These are phyloP conservation scores for Adelognathus sp. DNA, from an alignment of 2,888 invertebrate species.

Conservation along the genomic window DNA sequence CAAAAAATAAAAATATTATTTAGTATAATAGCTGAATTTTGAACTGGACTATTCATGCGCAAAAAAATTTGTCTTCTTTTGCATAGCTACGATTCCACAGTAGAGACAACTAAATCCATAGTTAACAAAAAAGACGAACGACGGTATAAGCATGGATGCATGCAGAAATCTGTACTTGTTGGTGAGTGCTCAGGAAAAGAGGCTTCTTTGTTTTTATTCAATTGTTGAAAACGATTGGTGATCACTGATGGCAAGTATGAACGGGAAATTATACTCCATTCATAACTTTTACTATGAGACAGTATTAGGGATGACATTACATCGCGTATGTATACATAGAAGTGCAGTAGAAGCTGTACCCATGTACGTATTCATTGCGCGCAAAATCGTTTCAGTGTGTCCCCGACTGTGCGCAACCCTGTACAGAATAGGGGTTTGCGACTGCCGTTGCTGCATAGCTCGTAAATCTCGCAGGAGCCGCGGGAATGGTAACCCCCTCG, in stretches of 20 bases:
- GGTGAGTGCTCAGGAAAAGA: too few relatives aligned
- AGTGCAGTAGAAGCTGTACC: conserved; percentile 2
- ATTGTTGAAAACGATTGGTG: neutral
- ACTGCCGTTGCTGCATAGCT: conserved; percentile 64
- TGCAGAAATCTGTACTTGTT: too few relatives aligned
- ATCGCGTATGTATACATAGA: neutral
- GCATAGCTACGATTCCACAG: too few relatives aligned
- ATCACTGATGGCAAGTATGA: neutral
- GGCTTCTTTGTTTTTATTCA: too few relatives aligned
- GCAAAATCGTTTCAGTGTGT: conserved; percentile 12
- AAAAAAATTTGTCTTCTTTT: too few relatives aligned
- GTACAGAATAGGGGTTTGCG: conserved; percentile 3
- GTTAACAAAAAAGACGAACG: too few relatives aligned
- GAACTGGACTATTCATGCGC: too few relatives aligned
- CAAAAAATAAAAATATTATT: too few relatives aligned
- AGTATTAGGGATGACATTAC: too few relatives aligned
- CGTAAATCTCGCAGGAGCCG: conserved; percentile 69
- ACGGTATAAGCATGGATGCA: too few relatives aligned
- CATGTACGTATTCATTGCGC: conserved; percentile 28
- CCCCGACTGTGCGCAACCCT: neutral
- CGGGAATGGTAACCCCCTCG: conserved; percentile 4
- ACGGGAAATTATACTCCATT: neutral
- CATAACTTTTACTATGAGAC: neutral
- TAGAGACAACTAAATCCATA: too few relatives aligned
- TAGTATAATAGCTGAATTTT: too few relatives aligned